These are phyloP conservation scores for Apamea crenata DNA, from an alignment of 2,888 invertebrate species.

Conservation along the genomic window DNA sequence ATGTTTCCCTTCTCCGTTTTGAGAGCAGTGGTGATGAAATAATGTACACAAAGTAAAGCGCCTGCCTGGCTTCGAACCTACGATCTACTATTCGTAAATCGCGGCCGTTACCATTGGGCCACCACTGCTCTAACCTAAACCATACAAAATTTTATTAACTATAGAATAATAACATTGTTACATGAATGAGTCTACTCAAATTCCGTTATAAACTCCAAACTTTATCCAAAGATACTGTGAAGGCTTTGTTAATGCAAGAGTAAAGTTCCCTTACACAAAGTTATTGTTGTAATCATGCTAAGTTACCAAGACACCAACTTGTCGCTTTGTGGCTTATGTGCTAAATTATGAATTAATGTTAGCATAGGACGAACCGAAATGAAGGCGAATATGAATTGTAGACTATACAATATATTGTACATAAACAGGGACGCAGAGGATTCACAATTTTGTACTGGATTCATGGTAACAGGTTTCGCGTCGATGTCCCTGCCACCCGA, in stretches of 20 bases:
- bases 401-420: background rate
- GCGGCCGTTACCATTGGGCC: background rate
- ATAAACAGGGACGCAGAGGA: no score
- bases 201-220: slow-evolving; percentile 25
- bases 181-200: background rate
- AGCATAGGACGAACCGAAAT: slow-evolving; percentile 13
- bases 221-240: slow-evolving; percentile 33
- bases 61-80: background rate
- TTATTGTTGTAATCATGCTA: slow-evolving; percentile 31
- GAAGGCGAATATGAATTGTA: background rate
- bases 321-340: slow-evolving; percentile 18
- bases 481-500: no score
- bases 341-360: slow-evolving; percentile 38
- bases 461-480: no score
- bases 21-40: background rate
- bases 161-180: slow-evolving; percentile 16
- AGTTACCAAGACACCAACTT: slow-evolving; percentile 25
- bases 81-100: no score
- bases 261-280: slow-evolving; percentile 31
- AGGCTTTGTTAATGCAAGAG: slow-evolving; percentile 45
- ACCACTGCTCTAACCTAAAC: background rate
- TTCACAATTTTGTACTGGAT: no score
- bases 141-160: background rate
- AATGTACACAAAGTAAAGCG: background rate
- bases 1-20: background rate